Base-by-base conservation (phyloP, 2,113 vertebrate genomes). In the Ceyx margarethae region DNA sequence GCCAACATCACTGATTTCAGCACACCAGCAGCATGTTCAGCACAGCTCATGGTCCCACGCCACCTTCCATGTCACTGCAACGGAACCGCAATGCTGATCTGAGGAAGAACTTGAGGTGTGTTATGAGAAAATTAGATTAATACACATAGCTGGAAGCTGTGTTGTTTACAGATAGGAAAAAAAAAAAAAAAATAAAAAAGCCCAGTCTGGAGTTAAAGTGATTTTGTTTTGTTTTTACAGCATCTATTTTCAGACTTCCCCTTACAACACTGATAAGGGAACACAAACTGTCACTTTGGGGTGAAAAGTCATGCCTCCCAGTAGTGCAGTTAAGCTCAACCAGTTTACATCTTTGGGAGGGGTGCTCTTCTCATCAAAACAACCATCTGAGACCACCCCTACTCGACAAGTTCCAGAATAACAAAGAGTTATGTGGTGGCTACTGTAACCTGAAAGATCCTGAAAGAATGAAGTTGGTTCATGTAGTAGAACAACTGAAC, bases 271-370 rank as follows among this genome's bases (percentile, higher is more conserved):
- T 31, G 91, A 93, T 85, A 93, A 93, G 46, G 31, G 56, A 94
- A 93, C 46, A 89, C 56, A 92, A 91, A 92, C 81, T 91, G 58
- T 83, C 92, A 80, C 94, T 74, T 35, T 33, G n/a, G 79, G 95
- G 84, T 92, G 89, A 96, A 89, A 79, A 80, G 94, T 56, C 90
- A 67, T 74, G 51, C 40, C 40, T 87, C 77, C 76, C 43, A 87
- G 56, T 11, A 40, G 33, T 0, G 0, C 1, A 61, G 67, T n/a
- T 94, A 89, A 73, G 10, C 12, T 87, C 61, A 80, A 22, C 2
- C 15, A 73, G 45, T 77, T 85, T 91, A 85, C 51, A 56, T 91
- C 33, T 29, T 56, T 13, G 16, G 16, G 12, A 48, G 14, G 51
- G 46, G 85, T 31, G 20, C 85, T 69, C 31, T 65, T 65, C 57